These are phyloP conservation scores for Parasteatoda lunata DNA, from an alignment of 2,888 invertebrate genomes.

Conservation along the genomic window DNA sequence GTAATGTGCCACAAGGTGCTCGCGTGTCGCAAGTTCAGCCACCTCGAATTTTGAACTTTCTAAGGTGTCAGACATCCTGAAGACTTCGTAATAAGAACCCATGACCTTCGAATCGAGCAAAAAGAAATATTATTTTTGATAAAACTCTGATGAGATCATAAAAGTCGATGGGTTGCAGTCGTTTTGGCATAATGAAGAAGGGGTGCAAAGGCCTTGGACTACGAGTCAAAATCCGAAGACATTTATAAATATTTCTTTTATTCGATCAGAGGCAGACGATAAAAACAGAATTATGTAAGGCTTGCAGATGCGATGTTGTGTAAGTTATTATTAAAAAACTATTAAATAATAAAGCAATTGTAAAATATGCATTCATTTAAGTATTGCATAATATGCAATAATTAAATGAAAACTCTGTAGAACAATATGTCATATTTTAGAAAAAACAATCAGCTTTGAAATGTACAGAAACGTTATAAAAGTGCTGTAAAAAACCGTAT, in stretches of 20 bases:
- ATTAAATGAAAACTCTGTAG: no score
- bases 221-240: background rate
- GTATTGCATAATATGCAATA: no score
- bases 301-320: no score
- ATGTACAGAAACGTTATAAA: no score
- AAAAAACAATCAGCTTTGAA: no score
- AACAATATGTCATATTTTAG: no score
- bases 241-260: background rate
- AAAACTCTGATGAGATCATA: background rate
- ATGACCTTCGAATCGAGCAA: constrained; percentile 14
- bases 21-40: constrained; percentile 19
- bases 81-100: background rate
- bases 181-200: background rate
- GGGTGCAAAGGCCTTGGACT: background rate
- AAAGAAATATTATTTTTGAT: background rate
- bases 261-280: no score
- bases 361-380: no score
- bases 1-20: background rate
- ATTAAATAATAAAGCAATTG: no score
- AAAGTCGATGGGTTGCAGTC: background rate
- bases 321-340: no score
- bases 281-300: no score
- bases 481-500: no score
- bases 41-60: constrained; percentile 30
- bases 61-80: constrained; percentile 16